phyloP scores from a whole-genome alignment of 2,888 invertebrate species.

The Polydrusus pterygomalis region DNA sequence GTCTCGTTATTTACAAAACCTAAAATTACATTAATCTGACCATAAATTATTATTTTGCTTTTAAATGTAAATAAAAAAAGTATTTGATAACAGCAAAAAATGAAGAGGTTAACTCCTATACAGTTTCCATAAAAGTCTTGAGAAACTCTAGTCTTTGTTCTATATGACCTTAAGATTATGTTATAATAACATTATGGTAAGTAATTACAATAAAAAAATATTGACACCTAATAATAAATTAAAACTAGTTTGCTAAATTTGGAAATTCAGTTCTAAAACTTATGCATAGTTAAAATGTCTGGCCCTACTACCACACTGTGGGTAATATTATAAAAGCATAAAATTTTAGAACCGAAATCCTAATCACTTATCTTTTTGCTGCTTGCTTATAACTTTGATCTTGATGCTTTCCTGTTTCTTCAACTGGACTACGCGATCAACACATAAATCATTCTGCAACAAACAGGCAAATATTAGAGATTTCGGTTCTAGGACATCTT shows the following conservation, averaged over 20 bases:
- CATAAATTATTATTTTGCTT: too few species aligned
- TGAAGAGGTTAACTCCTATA: too few species aligned
- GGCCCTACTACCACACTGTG: background rate
- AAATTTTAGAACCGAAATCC: slow-evolving; percentile 56
- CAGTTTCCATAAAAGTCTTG: too few species aligned
- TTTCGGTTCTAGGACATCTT: slow-evolving; percentile 66
- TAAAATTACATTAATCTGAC: too few species aligned
- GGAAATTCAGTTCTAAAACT: slow-evolving; percentile 54
- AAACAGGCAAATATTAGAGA: slow-evolving; percentile 69
- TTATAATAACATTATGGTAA: slow-evolving; percentile 8
- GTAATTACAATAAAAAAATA: slow-evolving; percentile 24
- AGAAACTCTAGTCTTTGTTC: background rate
- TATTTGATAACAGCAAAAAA: too few species aligned
- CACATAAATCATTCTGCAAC: slow-evolving; percentile 79
- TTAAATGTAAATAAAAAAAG: too few species aligned
- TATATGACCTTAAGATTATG: slow-evolving; percentile 1
- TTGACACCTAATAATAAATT: slow-evolving; percentile 35
- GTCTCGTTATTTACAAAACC: too few species aligned
- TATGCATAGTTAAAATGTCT: slow-evolving; percentile 26
- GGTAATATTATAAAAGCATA: slow-evolving; percentile 19
- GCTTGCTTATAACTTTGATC: slow-evolving; percentile 49
- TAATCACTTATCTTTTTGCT: slow-evolving; percentile 48
- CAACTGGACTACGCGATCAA: slow-evolving; percentile 74
- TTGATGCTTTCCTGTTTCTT: slow-evolving; percentile 30
- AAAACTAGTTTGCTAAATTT: slow-evolving; percentile 17